These are phyloP conservation scores for Tetramorium parvispinum DNA, from an alignment of 1,140 invertebrate species.

Conservation along the genomic window DNA sequence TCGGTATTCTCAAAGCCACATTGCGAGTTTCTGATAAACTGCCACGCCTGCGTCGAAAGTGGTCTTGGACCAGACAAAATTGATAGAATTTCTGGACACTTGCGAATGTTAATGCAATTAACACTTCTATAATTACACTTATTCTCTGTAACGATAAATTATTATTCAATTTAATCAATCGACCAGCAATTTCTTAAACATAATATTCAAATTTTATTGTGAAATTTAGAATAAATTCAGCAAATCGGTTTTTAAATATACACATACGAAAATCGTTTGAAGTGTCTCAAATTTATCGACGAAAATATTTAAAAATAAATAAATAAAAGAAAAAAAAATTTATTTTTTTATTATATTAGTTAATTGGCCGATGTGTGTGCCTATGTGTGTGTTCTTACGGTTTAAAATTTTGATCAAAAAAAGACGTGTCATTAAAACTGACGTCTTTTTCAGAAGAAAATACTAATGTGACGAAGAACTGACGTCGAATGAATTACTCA, in stretches of 20 bases:
- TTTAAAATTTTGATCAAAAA: not conserved
- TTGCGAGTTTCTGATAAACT: constrained; percentile 81
- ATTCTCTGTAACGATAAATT: constrained; percentile 59
- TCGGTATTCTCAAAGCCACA: constrained; percentile 86
- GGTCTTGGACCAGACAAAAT: constrained; percentile 82
- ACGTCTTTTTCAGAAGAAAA: not conserved
- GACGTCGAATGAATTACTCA: constrained; percentile 44
- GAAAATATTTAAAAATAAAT: not conserved
- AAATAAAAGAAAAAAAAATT: too few species aligned
- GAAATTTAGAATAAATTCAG: not conserved
- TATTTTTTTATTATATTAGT: not conserved
- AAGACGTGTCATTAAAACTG: not conserved
- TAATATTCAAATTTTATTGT: not conserved
- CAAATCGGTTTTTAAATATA: not conserved
- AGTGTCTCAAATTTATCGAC: not conserved
- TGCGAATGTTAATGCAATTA: constrained; percentile 76
- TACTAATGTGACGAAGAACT: not conserved
- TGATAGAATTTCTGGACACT: constrained; percentile 75
- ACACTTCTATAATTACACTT: constrained; percentile 66
- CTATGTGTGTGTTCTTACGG: too few species aligned
- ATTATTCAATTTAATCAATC: not conserved
- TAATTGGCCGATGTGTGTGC: not conserved
- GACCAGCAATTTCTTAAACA: not conserved
- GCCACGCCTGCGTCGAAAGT: constrained; percentile 70
- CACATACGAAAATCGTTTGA: not conserved